Conservation (phyloP, 2,113 vertebrate genomes). For the Sardina pilchardus region DNA sequence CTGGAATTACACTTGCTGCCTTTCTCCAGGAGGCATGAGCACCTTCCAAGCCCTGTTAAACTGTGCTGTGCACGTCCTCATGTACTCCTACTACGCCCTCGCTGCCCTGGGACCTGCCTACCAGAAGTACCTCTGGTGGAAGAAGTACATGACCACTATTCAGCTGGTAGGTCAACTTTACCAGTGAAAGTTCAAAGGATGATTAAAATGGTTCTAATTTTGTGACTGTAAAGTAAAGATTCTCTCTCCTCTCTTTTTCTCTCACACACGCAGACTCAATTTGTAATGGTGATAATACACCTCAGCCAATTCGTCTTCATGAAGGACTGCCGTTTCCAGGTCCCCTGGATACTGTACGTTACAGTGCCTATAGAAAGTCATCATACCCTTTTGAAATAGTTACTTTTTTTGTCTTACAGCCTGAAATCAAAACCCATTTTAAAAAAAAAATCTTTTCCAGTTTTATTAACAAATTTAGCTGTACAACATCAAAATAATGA, state of each 20-base stretch:
- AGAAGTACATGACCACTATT: constrained; percentile 84
- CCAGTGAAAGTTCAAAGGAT: not conserved
- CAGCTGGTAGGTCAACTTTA: constrained; percentile 76
- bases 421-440: no score
- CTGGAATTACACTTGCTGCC: no score
- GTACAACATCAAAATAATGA: no score
- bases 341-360: constrained; percentile 80
- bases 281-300: constrained; percentile 76
- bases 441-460: no score
- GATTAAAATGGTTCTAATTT: no score
- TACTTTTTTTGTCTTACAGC: no score
- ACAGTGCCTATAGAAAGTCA: no score
- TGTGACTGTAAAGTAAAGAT: not conserved
- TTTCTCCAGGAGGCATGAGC: constrained; percentile 43
- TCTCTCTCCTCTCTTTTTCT: constrained; percentile 22
- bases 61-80: constrained; percentile 79
- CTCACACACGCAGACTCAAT: constrained; percentile 73
- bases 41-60: constrained; percentile 85
- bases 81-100: constrained; percentile 84
- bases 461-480: no score
- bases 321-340: constrained; percentile 82
- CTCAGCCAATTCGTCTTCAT: constrained; percentile 82
- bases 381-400: no score
- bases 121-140: constrained; percentile 87
- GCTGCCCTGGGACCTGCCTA: constrained; percentile 81